Percentiles rank a stretch among this genome's conserved stretches.
Conservation (phyloP, 1,140 invertebrate species). For the Hetaerina americana region DNA sequence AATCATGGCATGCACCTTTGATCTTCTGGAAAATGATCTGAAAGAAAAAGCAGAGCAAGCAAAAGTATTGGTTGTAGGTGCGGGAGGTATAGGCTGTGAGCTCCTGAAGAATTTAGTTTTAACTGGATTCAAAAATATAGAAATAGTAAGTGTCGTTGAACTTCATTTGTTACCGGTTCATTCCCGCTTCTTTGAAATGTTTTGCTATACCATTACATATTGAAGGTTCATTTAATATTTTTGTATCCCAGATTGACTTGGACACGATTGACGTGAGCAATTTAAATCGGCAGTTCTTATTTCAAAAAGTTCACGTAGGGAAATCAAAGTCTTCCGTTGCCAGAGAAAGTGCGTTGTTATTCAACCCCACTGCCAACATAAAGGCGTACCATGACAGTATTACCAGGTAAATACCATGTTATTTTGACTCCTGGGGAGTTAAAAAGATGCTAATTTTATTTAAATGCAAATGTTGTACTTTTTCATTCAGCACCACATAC, state of each 20-base stretch:
- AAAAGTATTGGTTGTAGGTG: slow-evolving; percentile 85
- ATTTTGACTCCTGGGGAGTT: too few relatives aligned
- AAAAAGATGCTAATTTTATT: background rate
- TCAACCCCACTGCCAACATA: slow-evolving; percentile 81
- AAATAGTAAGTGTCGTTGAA: slow-evolving; percentile 60
- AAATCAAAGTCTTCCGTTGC: slow-evolving; percentile 89
- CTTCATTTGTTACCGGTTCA: background rate
- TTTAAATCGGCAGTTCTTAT: slow-evolving; percentile 95
- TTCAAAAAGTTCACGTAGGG: slow-evolving; percentile 94
- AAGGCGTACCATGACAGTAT: slow-evolving; percentile 87
- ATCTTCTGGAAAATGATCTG: slow-evolving; percentile 45
- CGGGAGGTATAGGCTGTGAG: slow-evolving; percentile 98
- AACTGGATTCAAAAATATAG: slow-evolving; percentile 84
- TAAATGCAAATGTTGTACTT: slow-evolving; percentile 11
- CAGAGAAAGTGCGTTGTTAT: slow-evolving; percentile 71
- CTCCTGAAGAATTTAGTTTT: slow-evolving; percentile 94
- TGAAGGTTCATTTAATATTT: slow-evolving; percentile 11
- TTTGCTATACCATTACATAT: slow-evolving; percentile 7
- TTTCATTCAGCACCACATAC: slow-evolving; percentile 66
- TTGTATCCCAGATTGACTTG: slow-evolving; percentile 81
- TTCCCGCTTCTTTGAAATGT: slow-evolving; percentile 2
- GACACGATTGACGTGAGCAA: slow-evolving; percentile 99
- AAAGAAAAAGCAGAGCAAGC: slow-evolving; percentile 30
- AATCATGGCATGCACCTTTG: slow-evolving; percentile 49
- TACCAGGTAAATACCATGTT: slow-evolving; percentile 51